A percentile compares a stretch with the other conserved stretches of the same genome.
Evolutionary conservation across 2,888 invertebrate species (phyloP).

Genomic region (Ganaspis brasiliensis): DNA sequence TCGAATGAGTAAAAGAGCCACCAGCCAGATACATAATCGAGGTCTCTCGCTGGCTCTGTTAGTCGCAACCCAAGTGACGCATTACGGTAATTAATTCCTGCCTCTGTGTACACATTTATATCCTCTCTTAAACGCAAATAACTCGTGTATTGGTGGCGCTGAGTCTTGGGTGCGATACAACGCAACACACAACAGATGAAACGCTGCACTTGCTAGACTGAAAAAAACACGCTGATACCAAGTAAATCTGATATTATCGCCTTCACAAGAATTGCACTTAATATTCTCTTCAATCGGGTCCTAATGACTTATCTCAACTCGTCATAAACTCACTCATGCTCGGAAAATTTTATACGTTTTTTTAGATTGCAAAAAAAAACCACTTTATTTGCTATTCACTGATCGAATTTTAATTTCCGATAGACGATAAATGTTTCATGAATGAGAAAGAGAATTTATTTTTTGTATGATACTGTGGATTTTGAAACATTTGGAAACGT

Average conservation of each 20-base stretch:
- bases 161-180: neutral
- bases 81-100: conserved; percentile 38
- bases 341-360: no score
- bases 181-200: conserved; percentile 10
- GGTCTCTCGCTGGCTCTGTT: neutral
- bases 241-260: conserved; percentile 40
- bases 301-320: conserved; percentile 5
- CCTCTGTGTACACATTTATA: conserved; percentile 23
- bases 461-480: no score
- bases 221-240: conserved; percentile 39
- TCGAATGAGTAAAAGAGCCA: neutral
- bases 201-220: conserved; percentile 28
- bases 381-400: no score
- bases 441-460: no score
- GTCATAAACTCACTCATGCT: no score
- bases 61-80: conserved; percentile 20
- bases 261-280: conserved; percentile 34
- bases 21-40: neutral
- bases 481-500: no score
- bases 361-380: no score
- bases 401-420: no score
- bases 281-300: conserved; percentile 39
- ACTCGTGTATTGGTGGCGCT: neutral
- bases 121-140: conserved; percentile 4
- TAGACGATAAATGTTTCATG: no score